Conservation (phyloP, 2,888 invertebrate genomes). For the Pyralis farinalis region DNA sequence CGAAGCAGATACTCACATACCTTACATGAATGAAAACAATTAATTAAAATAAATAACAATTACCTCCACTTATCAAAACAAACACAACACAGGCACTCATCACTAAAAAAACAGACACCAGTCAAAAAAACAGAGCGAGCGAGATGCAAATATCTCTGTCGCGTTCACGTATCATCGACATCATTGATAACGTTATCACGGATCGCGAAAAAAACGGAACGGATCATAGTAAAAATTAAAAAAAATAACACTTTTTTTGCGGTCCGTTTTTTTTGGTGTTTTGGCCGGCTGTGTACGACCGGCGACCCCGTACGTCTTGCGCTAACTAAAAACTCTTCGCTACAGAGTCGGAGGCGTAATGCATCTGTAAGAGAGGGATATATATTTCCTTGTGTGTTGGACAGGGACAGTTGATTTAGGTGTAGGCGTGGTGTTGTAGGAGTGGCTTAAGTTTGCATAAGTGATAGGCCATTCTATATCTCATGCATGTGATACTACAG, state of each 20-base stretch:
- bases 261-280: constrained; percentile 27
- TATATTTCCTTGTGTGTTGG: constrained; percentile 24
- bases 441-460: constrained; percentile 69
- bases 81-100: constrained; percentile 37
- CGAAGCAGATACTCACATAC: no score
- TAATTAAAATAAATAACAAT: constrained; percentile 3
- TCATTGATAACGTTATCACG: constrained; percentile 29
- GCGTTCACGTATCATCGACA: constrained; percentile 22
- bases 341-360: constrained; percentile 67
- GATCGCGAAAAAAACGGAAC: constrained; percentile 17
- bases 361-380: constrained; percentile 43
- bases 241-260: constrained; percentile 38
- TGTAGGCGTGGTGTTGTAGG: constrained; percentile 60
- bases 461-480: constrained; percentile 51
- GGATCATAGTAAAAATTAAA: constrained; percentile 20
- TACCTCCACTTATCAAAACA: constrained; percentile 23
- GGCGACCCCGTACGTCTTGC: constrained; percentile 53
- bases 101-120: not conserved
- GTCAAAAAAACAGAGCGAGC: constrained; percentile 27
- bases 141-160: constrained; percentile 28
- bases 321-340: constrained; percentile 70
- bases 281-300: constrained; percentile 31
- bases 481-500: constrained; percentile 41
- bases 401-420: constrained; percentile 35
- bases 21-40: no score